phyloP scores from a whole-genome alignment of 2,888 invertebrate species.

The Hyposoter didymator region DNA sequence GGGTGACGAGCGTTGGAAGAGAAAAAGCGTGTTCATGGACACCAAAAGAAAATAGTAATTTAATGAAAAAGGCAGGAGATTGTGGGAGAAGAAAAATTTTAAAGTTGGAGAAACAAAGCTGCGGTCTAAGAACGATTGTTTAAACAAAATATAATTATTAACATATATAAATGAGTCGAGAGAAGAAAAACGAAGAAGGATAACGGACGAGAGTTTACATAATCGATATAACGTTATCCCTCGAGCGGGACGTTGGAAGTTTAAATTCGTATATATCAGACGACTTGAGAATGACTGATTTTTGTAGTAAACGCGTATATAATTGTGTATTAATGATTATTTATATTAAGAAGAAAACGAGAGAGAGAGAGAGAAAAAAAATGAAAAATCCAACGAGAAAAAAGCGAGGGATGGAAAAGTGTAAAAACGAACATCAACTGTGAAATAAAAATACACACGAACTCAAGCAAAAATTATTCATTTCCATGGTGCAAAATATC shows the following conservation, averaged over 20 bases:
- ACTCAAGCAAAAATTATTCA: slow-evolving; percentile 18
- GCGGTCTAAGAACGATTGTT: background rate
- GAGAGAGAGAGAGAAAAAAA: background rate
- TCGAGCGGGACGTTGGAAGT: slow-evolving; percentile 53
- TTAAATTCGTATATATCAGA: slow-evolving; percentile 62
- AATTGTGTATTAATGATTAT: slow-evolving; percentile 49
- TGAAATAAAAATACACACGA: background rate
- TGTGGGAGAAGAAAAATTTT: background rate
- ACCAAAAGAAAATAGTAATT: slow-evolving; percentile 26
- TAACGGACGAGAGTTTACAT: slow-evolving; percentile 38
- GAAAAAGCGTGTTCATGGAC: slow-evolving; percentile 1
- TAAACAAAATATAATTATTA: slow-evolving; percentile 34
- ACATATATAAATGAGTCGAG: slow-evolving; percentile 26
- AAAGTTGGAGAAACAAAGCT: slow-evolving; percentile 3
- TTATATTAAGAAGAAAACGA: slow-evolving; percentile 21
- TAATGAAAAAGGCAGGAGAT: slow-evolving; percentile 6
- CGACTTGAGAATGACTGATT: slow-evolving; percentile 71
- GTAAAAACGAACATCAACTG: background rate
- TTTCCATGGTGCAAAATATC: background rate
- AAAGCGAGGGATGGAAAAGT: background rate
- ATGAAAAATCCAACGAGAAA: slow-evolving; percentile 21
- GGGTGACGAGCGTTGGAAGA: background rate
- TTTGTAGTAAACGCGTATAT: slow-evolving; percentile 68
- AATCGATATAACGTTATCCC: slow-evolving; percentile 58
- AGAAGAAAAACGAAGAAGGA: slow-evolving; percentile 15